phyloP scores from a whole-genome alignment of 2,888 invertebrate species.

The Lottia scabra region DNA sequence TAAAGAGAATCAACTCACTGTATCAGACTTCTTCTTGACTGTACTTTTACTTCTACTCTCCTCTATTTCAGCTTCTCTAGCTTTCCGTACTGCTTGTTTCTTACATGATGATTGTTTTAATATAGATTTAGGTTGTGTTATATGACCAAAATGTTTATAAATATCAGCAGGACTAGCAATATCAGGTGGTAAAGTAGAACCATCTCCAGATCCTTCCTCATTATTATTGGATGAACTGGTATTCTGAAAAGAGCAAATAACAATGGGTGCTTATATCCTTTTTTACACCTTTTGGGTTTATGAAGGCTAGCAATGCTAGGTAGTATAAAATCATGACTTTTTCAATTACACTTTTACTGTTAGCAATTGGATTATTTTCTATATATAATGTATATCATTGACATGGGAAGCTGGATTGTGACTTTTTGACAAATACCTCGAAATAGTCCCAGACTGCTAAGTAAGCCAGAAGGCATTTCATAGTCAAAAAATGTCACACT shows the following conservation, averaged over 20 bases:
- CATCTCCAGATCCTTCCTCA: background rate
- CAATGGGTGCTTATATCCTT: background rate
- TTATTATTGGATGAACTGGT: background rate
- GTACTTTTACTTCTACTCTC: conserved; percentile 1
- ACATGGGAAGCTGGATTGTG: no score
- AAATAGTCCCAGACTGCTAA: no score
- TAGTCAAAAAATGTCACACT: no score
- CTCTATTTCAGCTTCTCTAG: conserved; percentile 4
- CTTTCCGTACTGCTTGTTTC: conserved; percentile 14
- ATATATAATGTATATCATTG: no score
- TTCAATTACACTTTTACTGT: no score
- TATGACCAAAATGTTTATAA: conserved; percentile 32
- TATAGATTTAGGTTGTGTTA: conserved; percentile 42
- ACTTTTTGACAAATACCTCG: no score
- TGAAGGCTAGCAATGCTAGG: background rate
- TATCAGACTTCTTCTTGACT: background rate
- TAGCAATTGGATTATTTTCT: no score
- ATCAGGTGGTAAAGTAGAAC: conserved; percentile 2
- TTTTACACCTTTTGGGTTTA: background rate
- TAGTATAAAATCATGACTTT: no score
- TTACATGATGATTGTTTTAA: conserved; percentile 37
- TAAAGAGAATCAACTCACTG: background rate
- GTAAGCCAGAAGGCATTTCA: no score
- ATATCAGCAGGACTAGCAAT: conserved; percentile 46
- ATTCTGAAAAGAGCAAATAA: background rate